Percentiles rank a stretch among this genome's conserved stretches.
These are phyloP conservation scores for Calidris pygmaea DNA, from an alignment of 2,113 vertebrate species.

Conservation along the genomic window DNA sequence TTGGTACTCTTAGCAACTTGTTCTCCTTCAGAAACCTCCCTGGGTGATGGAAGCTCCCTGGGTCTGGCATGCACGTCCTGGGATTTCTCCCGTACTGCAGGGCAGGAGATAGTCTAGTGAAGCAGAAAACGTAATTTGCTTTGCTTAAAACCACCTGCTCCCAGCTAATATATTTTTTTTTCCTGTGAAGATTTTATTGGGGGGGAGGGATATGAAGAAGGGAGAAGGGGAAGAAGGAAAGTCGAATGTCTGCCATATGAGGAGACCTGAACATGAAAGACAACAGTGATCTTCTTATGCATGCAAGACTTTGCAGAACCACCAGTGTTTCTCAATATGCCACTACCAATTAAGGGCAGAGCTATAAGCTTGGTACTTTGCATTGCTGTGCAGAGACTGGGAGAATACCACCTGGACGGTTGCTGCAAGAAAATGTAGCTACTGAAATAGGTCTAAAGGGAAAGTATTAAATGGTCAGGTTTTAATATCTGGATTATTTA, in stretches of 20 bases:
- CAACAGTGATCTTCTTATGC: not conserved
- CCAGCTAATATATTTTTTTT: not conserved
- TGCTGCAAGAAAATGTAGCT: not conserved
- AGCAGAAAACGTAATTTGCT: constrained; percentile 47
- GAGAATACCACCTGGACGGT: not conserved
- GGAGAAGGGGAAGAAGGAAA: not conserved
- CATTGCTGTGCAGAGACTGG: not conserved
- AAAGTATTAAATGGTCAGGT: not conserved
- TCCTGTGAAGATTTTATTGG: not conserved
- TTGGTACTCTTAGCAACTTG: not conserved
- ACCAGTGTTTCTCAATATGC: not conserved
- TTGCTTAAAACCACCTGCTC: constrained; percentile 34
- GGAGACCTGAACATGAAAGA: constrained; percentile 2
- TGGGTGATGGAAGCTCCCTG: not conserved
- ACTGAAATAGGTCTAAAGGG: not conserved
- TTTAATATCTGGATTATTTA: constrained; percentile 11
- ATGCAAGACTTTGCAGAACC: constrained; percentile 2
- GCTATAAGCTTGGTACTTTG: not conserved
- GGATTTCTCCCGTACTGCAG: constrained; percentile 10
- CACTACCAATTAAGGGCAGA: not conserved
- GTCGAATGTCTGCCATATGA: not conserved
- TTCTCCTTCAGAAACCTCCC: not conserved
- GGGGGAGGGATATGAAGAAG: not conserved
- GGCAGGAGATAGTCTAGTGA: constrained; percentile 1
- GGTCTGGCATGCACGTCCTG: not conserved